phyloP scores from a whole-genome alignment of 1,140 invertebrate species.

The Calliopsis andreniformis region DNA sequence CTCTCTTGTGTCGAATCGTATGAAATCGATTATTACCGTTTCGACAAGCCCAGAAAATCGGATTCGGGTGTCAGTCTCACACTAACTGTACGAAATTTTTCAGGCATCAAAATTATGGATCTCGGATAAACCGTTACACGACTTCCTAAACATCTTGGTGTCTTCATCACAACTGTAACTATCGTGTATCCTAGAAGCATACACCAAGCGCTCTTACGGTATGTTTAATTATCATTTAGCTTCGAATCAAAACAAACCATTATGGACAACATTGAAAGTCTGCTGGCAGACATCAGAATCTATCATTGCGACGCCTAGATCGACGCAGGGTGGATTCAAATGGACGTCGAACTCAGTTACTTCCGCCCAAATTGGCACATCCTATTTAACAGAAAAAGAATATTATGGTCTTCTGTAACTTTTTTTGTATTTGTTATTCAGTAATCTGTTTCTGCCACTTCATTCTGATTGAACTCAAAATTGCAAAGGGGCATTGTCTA shows the following conservation, averaged over 20 bases:
- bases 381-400: not conserved
- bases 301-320: conserved; percentile 22
- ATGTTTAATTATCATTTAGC: not conserved
- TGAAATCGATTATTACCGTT: conserved; percentile 1
- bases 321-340: conserved; percentile 28
- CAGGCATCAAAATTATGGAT: not conserved
- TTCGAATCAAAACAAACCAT: not conserved
- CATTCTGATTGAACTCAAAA: too few relatives aligned
- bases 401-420: not conserved
- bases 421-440: not conserved
- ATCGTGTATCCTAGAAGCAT: not conserved
- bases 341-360: not conserved
- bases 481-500: too few relatives aligned
- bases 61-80: conserved; percentile 21
- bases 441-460: too few relatives aligned
- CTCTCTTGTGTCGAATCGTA: not conserved
- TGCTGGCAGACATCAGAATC: conserved; percentile 36
- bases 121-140: conserved; percentile 22
- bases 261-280: conserved; percentile 13
- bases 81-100: not conserved
- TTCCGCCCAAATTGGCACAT: conserved; percentile 21
- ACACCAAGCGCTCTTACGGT: not conserved
- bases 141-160: not conserved
- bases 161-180: conserved; percentile 13
- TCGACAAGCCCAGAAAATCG: not conserved